Conservation (phyloP, 2,797 vertebrate genomes). For the Sebastolobus altivelis region DNA sequence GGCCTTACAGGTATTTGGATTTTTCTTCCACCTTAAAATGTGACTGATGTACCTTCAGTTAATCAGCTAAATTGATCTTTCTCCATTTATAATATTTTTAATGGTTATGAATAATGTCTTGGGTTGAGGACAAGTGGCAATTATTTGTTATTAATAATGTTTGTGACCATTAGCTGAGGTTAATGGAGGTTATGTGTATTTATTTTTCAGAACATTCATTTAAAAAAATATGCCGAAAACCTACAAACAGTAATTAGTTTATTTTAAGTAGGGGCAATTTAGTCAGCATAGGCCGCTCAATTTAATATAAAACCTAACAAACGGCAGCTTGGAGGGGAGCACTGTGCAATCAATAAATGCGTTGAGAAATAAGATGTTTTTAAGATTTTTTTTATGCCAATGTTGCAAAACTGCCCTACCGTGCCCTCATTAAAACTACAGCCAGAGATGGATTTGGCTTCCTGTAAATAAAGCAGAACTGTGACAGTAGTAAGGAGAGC, state of each 20-base stretch:
- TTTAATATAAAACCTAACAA: slow-evolving; percentile 3
- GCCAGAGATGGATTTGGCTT: slow-evolving; percentile 27
- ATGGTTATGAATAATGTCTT: neutral
- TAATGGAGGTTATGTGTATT: slow-evolving; percentile 15
- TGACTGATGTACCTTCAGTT: neutral
- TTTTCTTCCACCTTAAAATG: neutral
- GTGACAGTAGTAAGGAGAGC: slow-evolving; percentile 26
- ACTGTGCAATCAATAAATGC: neutral
- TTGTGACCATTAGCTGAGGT: neutral
- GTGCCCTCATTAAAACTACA: slow-evolving; percentile 53
- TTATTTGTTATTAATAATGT: neutral
- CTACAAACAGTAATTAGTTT: neutral
- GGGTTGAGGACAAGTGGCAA: neutral
- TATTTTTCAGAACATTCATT: neutral
- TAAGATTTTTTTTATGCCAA: neutral
- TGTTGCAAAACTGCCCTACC: neutral
- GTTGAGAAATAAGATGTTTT: neutral
- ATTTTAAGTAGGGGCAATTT: neutral
- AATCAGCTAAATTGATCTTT: neutral
- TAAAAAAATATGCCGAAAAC: neutral
- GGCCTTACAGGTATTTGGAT: neutral
- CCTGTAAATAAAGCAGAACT: slow-evolving; percentile 48
- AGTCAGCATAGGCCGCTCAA: neutral
- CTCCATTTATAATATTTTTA: neutral
- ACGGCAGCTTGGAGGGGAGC: neutral